A percentile compares a stretch with the other conserved stretches of the same genome.
These are phyloP conservation scores for Alcedo atthis DNA, from an alignment of 2,797 vertebrate genomes.

Conservation along the genomic window DNA sequence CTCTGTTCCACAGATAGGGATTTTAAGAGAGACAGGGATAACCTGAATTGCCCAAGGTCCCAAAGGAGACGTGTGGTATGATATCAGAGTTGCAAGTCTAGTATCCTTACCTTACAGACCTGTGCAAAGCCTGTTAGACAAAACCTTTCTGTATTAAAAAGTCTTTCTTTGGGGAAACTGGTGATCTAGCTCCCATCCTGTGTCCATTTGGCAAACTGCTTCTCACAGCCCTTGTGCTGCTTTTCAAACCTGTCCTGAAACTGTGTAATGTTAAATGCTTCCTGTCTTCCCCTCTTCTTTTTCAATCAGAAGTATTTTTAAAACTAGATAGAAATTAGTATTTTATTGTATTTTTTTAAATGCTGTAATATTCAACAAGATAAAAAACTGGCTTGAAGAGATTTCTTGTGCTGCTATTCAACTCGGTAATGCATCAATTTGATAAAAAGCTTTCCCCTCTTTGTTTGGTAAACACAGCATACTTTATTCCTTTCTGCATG, in stretches of 20 bases:
- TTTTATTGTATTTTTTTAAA: not conserved
- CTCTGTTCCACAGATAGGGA: not conserved
- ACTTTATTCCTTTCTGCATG: not conserved
- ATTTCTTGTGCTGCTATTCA: not conserved
- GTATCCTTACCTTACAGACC: not conserved
- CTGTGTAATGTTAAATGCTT: not conserved
- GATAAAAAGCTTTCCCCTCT: not conserved
- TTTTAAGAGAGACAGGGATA: conserved; percentile 26
- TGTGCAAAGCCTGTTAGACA: not conserved
- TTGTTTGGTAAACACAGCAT: not conserved
- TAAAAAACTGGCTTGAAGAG: not conserved
- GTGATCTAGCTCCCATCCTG: not conserved
- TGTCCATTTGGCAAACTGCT: not conserved
- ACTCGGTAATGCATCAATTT: not conserved
- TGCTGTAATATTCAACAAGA: not conserved
- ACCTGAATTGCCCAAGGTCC: conserved; percentile 20
- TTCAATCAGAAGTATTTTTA: not conserved
- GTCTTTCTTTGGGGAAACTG: not conserved
- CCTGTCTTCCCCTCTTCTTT: not conserved
- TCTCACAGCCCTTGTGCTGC: not conserved
- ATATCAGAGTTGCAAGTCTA: not conserved
- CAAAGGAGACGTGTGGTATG: not conserved
- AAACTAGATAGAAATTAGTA: not conserved
- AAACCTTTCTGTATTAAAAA: not conserved
- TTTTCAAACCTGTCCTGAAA: conserved; percentile 1